A percentile compares a stretch with the other conserved stretches of the same genome.
phyloP scores from a whole-genome alignment of 2,888 invertebrate genomes.

The Drosophila subsilvestris region DNA sequence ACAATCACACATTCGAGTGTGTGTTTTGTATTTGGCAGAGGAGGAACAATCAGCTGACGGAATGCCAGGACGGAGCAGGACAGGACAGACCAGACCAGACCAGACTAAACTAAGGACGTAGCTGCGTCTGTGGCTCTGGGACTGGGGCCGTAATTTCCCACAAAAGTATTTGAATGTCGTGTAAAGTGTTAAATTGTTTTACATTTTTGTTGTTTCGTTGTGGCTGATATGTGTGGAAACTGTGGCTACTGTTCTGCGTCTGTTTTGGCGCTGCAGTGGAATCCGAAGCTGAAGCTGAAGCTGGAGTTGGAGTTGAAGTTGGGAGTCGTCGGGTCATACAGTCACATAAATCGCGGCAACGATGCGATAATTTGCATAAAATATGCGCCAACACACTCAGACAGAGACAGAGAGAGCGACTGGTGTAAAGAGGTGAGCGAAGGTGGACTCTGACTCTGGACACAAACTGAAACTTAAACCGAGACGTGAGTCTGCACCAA shows the following conservation, averaged over 20 bases:
- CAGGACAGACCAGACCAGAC: constrained; percentile 15
- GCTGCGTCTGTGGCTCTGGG: constrained; percentile 21
- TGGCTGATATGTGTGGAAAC: not conserved
- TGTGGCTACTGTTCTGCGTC: constrained; percentile 20
- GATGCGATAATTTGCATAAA: constrained; percentile 75
- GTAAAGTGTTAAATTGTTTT: constrained; percentile 80
- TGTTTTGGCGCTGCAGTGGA: too few species aligned
- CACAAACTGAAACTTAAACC: not conserved
- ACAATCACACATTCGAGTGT: constrained; percentile 25
- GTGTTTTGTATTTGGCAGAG: constrained; percentile 5
- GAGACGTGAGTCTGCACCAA: too few species aligned
- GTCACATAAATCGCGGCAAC: constrained; percentile 65
- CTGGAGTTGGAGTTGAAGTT: constrained; percentile 2
- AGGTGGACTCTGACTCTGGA: constrained; percentile 1
- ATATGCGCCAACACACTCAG: constrained; percentile 62
- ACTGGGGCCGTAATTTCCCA: constrained; percentile 68
- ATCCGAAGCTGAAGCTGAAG: constrained; percentile 11
- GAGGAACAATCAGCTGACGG: constrained; percentile 53
- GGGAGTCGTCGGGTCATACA: constrained; percentile 46
- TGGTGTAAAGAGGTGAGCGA: not conserved
- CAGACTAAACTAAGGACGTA: constrained; percentile 41
- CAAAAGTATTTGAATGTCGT: constrained; percentile 79
- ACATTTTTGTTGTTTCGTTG: constrained; percentile 53
- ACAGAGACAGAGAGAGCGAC: not conserved
- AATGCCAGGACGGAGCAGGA: constrained; percentile 51